These are phyloP conservation scores for Amphipoea lucens DNA, from an alignment of 2,888 invertebrate genomes.

Conservation along the genomic window DNA sequence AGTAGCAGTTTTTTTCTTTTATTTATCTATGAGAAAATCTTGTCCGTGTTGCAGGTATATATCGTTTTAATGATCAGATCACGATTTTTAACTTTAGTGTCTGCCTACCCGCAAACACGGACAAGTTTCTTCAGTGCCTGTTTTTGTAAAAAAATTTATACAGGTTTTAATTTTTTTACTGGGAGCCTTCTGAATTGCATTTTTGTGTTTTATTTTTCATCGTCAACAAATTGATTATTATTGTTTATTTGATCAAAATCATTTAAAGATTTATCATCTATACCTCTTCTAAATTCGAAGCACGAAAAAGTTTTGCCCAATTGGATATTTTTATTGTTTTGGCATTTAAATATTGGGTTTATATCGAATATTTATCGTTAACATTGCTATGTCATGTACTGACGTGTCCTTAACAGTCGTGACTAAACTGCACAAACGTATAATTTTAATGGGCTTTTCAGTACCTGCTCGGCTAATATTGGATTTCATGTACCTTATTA, in stretches of 20 bases:
- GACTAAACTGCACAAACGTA: constrained; percentile 61
- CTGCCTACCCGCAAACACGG: constrained; percentile 1
- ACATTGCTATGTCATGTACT: constrained; percentile 43
- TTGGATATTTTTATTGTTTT: constrained; percentile 29
- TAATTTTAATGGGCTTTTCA: constrained; percentile 36
- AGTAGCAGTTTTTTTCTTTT: constrained; percentile 1
- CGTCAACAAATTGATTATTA: background rate
- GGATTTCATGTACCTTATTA: constrained; percentile 6
- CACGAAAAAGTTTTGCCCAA: constrained; percentile 18
- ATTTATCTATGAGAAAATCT: constrained; percentile 42
- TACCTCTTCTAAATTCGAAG: constrained; percentile 10
- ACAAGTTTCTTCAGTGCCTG: background rate
- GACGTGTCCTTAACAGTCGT: constrained; percentile 63
- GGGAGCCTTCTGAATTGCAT: background rate
- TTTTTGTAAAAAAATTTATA: constrained; percentile 33
- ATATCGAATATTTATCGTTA: constrained; percentile 40
- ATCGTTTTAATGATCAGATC: constrained; percentile 52
- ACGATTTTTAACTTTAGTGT: constrained; percentile 48
- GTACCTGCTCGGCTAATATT: constrained; percentile 5
- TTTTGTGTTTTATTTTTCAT: background rate
- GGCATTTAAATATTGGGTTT: constrained; percentile 32
- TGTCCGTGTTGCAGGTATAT: constrained; percentile 11
- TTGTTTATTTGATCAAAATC: constrained; percentile 23
- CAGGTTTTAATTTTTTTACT: background rate
- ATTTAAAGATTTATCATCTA: background rate